Evolutionary conservation across 2,888 invertebrate genomes (phyloP).

Genomic region (Julus scandinavius): DNA sequence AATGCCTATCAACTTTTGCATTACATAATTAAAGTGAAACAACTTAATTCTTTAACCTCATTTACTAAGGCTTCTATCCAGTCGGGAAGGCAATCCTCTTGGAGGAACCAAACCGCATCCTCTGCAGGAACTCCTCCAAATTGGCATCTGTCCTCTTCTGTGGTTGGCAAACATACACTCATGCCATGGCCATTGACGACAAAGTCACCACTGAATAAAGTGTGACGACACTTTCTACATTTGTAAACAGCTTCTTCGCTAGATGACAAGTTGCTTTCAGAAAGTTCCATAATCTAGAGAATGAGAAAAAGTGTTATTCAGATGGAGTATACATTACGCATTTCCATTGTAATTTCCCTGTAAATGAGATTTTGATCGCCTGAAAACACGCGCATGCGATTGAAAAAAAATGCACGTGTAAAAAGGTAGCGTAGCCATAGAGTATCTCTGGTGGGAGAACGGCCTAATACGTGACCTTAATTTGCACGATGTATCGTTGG

Average conservation of each 20-base stretch:
- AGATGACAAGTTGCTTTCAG: not conserved
- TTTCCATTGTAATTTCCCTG: no score
- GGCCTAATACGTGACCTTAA: no score
- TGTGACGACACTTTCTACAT: conserved; percentile 59
- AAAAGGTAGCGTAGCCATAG: no score
- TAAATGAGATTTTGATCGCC: no score
- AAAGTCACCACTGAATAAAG: conserved; percentile 56
- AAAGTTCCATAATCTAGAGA: not conserved
- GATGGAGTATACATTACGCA: no score
- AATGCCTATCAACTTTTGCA: not conserved
- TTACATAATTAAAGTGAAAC: not conserved
- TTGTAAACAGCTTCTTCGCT: conserved; percentile 6
- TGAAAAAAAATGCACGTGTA: no score
- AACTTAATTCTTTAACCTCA: conserved; percentile 4
- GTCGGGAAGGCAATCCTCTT: conserved; percentile 57
- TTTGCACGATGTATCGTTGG: no score
- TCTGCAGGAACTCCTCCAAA: not conserved
- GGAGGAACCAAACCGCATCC: conserved; percentile 58
- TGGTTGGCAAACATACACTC: not conserved
- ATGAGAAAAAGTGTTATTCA: not conserved
- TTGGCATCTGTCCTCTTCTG: conserved; percentile 3
- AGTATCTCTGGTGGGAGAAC: no score
- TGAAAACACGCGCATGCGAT: no score
- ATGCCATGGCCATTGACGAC: conserved; percentile 57
- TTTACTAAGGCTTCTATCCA: conserved; percentile 59